Percentiles rank a stretch among this genome's conserved stretches.
These are phyloP conservation scores for Cavia porcellus DNA, from an alignment of 2,113 vertebrate genomes.

Conservation along the genomic window DNA sequence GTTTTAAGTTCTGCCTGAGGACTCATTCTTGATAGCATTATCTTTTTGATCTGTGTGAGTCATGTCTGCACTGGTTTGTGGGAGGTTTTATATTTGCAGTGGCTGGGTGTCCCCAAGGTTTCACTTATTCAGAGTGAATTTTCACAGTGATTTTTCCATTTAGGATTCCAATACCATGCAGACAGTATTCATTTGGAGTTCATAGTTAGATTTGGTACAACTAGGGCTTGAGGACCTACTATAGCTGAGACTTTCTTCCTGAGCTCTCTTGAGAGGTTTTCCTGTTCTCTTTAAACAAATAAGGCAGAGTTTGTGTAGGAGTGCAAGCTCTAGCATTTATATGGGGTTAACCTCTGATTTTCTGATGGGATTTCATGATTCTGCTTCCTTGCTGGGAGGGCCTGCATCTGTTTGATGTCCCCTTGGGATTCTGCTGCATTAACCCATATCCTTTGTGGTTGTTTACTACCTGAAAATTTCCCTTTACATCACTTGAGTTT, in stretches of 20 bases:
- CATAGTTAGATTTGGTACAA: not conserved
- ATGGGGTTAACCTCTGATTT: not conserved
- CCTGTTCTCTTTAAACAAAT: not conserved
- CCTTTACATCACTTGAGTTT: not conserved
- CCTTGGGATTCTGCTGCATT: not conserved
- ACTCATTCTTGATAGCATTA: not conserved
- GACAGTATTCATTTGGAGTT: not conserved
- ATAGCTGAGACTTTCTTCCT: not conserved
- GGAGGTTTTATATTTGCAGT: conserved; percentile 26
- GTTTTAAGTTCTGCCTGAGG: conserved; percentile 42
- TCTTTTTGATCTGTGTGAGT: not conserved
- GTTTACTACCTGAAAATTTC: conserved; percentile 30
- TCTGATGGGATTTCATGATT: not conserved
- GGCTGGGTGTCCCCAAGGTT: not conserved
- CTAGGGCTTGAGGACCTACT: not conserved
- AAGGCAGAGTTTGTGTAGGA: not conserved
- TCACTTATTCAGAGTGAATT: conserved; percentile 12
- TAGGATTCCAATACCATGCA: not conserved
- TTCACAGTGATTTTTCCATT: not conserved
- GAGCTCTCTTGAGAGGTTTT: not conserved
- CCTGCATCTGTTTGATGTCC: not conserved
- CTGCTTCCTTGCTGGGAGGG: not conserved
- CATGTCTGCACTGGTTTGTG: not conserved
- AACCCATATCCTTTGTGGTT: not conserved
- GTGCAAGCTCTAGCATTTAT: not conserved